Conservation (phyloP, 1,140 invertebrate species). For the Arctopsyche grandis region DNA sequence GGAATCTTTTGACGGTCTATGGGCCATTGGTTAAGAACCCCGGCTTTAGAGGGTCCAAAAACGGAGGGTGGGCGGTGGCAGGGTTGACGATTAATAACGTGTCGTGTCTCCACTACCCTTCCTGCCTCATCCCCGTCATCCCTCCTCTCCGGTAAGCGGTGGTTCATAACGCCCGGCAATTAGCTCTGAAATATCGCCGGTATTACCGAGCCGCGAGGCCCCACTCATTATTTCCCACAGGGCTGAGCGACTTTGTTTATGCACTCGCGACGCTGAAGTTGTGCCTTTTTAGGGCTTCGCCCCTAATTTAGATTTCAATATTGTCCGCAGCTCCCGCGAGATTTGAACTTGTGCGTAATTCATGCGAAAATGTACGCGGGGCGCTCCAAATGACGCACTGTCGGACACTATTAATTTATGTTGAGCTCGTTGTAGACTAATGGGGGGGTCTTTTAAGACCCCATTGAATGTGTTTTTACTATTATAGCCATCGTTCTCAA, state of each 20-base stretch:
- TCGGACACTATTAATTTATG: too few species aligned
- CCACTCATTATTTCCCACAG: constrained; percentile 34
- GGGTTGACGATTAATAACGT: constrained; percentile 28
- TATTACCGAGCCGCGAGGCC: constrained; percentile 18
- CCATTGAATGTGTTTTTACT: too few species aligned
- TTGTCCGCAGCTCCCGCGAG: neutral
- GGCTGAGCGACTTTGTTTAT: constrained; percentile 30
- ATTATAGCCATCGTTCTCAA: too few species aligned
- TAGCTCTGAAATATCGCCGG: constrained; percentile 35
- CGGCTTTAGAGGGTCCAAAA: neutral
- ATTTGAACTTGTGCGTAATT: neutral
- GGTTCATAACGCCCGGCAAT: constrained; percentile 35
- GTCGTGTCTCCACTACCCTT: too few species aligned
- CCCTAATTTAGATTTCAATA: constrained; percentile 29
- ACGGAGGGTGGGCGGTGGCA: neutral
- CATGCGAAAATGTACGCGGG: neutral
- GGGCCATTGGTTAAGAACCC: too few species aligned
- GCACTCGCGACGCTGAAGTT: constrained; percentile 6
- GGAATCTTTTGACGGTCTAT: too few species aligned
- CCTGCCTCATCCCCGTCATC: neutral
- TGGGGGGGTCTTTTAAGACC: too few species aligned
- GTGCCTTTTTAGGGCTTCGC: neutral
- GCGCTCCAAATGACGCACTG: neutral
- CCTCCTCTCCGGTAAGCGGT: neutral
- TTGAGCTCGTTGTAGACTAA: too few species aligned